A percentile compares a stretch with the other conserved stretches of the same genome.
Evolutionary conservation across 2,113 vertebrate species (phyloP).

Genomic region (Hyperoodon ampullatus): DNA sequence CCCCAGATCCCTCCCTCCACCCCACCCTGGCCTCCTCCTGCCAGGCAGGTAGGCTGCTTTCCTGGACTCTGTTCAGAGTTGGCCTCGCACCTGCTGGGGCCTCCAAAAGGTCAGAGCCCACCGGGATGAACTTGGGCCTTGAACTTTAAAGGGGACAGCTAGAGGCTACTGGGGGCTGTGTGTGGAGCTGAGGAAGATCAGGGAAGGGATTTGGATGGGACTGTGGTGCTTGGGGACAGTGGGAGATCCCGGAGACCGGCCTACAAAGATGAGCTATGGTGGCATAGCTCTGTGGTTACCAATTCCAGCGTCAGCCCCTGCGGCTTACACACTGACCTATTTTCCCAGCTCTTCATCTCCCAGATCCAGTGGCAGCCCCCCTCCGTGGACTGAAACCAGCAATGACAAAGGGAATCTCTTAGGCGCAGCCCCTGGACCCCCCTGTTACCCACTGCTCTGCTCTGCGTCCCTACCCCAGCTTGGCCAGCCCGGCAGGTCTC

Average conservation of each 20-base stretch:
- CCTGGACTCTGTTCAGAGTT: neutral
- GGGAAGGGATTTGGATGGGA: neutral
- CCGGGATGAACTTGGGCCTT: neutral
- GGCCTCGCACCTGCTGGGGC: neutral
- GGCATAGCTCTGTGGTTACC: fast-evolving
- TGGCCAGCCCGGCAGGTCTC: neutral
- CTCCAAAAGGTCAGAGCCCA: constrained; percentile 48
- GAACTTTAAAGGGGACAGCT: neutral
- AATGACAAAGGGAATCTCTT: neutral
- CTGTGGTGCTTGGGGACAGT: neutral
- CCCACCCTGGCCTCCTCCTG: neutral
- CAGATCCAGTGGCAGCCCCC: neutral
- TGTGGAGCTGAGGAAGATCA: neutral
- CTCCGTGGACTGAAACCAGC: fast-evolving
- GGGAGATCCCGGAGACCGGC: neutral
- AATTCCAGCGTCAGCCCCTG: neutral
- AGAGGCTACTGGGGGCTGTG: neutral
- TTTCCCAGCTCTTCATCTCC: neutral
- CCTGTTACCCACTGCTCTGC: neutral
- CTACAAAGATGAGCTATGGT: fast-evolving
- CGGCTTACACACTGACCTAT: neutral
- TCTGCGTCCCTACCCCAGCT: neutral
- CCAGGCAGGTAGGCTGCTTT: neutral
- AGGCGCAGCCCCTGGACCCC: neutral
- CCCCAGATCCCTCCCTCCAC: neutral